A percentile compares a stretch with the other conserved stretches of the same genome.
These are phyloP conservation scores for Lithobates pipiens DNA, from an alignment of 2,797 vertebrate genomes.

Conservation along the genomic window DNA sequence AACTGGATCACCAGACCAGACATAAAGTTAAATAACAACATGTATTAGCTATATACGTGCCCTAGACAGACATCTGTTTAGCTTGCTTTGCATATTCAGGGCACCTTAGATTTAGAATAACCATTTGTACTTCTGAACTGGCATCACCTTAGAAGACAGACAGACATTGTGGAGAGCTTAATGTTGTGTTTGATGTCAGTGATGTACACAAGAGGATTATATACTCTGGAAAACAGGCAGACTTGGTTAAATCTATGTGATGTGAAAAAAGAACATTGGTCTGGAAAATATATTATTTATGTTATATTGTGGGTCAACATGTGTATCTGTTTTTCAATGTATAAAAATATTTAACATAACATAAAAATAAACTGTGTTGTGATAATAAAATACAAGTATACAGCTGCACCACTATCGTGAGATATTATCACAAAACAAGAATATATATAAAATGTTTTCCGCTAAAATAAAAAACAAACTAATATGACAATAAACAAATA, in stretches of 20 bases:
- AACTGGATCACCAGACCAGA: not conserved
- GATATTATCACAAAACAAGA: too few species aligned
- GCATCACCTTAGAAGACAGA: constrained; percentile 14
- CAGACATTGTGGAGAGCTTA: constrained; percentile 33
- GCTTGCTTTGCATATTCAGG: constrained; percentile 17
- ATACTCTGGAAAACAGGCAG: not conserved
- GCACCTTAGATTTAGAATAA: constrained; percentile 24
- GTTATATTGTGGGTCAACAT: too few species aligned
- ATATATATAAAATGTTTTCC: too few species aligned
- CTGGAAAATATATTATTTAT: too few species aligned
- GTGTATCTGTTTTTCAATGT: too few species aligned
- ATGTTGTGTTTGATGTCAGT: not conserved
- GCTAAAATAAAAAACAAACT: too few species aligned
- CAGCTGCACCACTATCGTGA: too few species aligned
- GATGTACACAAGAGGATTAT: constrained; percentile 17
- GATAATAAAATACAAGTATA: too few species aligned
- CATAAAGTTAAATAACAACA: not conserved
- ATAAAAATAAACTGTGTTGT: too few species aligned
- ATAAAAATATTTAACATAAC: too few species aligned
- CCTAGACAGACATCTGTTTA: not conserved
- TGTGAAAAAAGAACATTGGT: not conserved
- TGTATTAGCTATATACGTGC: not conserved
- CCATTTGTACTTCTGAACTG: constrained; percentile 13
- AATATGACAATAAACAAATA: too few species aligned
- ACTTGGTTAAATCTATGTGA: not conserved